Percentiles rank a stretch among this genome's conserved stretches.
Conservation (phyloP, 2,797 vertebrate genomes). For the Chelidonichthys spinosus region DNA sequence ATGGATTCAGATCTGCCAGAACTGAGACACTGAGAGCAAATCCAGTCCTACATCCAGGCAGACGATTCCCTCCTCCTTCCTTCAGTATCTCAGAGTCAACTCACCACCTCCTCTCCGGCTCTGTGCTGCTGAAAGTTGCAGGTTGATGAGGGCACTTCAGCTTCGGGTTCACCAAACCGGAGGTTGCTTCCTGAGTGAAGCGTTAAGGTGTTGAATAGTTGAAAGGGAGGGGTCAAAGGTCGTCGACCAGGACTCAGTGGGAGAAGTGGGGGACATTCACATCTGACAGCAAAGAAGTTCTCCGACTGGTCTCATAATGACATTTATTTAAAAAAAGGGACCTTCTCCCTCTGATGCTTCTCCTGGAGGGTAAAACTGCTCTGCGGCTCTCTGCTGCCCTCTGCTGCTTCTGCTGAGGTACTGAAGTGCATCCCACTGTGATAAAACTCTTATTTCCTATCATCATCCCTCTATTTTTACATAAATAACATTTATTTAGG, state of each 20-base stretch:
- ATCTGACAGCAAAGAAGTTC: not conserved
- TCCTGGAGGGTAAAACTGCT: not conserved
- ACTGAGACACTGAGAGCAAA: too few relatives aligned
- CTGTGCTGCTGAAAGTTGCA: too few relatives aligned
- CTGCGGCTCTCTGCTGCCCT: conserved; percentile 39
- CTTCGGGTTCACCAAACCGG: too few relatives aligned
- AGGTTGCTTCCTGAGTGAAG: not conserved
- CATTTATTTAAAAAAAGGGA: not conserved
- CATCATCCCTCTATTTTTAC: too few relatives aligned
- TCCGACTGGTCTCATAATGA: not conserved
- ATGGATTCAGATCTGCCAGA: too few relatives aligned
- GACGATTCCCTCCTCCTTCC: too few relatives aligned
- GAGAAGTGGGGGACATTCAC: not conserved
- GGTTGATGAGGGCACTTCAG: too few relatives aligned
- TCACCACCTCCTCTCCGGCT: too few relatives aligned
- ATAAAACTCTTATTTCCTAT: not conserved
- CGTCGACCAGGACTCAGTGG: not conserved
- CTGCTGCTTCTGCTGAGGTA: conserved; percentile 27
- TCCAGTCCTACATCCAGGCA: too few relatives aligned
- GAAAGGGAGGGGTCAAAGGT: not conserved
- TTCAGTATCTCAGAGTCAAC: too few relatives aligned
- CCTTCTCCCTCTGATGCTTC: not conserved
- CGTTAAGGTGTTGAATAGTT: not conserved
- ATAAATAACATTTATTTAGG: too few relatives aligned
- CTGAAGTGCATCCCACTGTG: not conserved